Evolutionary conservation across 2,888 invertebrate species (phyloP), one percentile per base, ranked within the genome.

Genomic region (Chloromyia formosa): DNA sequence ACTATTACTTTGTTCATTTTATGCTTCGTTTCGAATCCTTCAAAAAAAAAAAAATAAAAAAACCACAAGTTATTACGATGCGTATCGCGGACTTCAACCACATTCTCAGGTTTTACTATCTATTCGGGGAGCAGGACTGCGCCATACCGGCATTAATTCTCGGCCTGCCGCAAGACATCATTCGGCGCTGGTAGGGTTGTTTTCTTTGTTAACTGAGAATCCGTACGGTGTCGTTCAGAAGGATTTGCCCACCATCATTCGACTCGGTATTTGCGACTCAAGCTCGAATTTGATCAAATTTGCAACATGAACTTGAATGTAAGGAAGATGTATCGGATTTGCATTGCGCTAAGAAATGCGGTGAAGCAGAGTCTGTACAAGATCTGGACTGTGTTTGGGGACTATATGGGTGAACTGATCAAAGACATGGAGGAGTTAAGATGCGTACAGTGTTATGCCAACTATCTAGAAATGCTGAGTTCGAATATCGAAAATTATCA

Each of bases 221-320:
- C 89, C 88, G 77, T 96, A 91, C 86, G 96, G 96, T 71, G 91
- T 96, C 35, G 93, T 94, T 0, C 95, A 95, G 83, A 92, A 91
- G 82, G 92, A 94, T 82, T 84, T 96, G 76, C 88, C 93, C 0
- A 84, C 87, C 69, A 90, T 96, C 49, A 88, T 96, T 74, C 88
- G 89, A 71, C 84, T 89, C n/a, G n/a, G 10, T 83, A 96, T 22
- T 84, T 93, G 1, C 86, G 87, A 76, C 87, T 94, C 1, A 94
- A 93, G 82, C 87, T 88, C 76, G 89, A 89, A 79, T 82, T 94
- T 78, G 94, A 94, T 79, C 92, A 91, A 81, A 81, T 94, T 73
- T 88, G 89, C 78, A 92, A 91, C 82, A 87, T 90, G 23, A 90
- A 90, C 75, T 85, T 90, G 53, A 87, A 90, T 80, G 88, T 88